phyloP scores from a whole-genome alignment of 2,888 invertebrate genomes.

The Octonoba sinensis region DNA sequence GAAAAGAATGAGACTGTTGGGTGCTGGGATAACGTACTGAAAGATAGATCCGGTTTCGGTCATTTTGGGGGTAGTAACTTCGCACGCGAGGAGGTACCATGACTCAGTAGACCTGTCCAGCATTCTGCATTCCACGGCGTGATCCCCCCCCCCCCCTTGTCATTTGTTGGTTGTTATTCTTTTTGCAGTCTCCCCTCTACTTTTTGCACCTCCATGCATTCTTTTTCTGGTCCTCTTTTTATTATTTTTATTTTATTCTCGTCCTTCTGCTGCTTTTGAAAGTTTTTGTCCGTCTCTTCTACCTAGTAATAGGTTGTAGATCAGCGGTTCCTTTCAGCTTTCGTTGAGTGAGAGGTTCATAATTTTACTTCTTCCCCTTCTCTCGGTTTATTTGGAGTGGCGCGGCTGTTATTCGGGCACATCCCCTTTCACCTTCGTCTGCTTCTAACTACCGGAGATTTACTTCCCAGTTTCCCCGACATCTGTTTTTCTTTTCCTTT shows the following conservation, averaged over 20 bases:
- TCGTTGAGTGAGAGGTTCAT: conserved; percentile 4
- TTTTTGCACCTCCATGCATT: neutral
- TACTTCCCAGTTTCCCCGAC: neutral
- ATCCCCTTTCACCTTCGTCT: neutral
- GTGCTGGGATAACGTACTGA: conserved; percentile 42
- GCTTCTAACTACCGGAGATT: neutral
- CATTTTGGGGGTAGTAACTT: conserved; percentile 7
- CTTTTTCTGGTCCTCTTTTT: neutral
- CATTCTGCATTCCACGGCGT: conserved; percentile 21
- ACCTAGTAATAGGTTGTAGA: conserved; percentile 17
- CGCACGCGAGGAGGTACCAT: conserved; percentile 29
- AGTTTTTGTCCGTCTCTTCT: conserved; percentile 9
- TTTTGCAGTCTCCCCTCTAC: neutral
- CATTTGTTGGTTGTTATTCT: conserved; percentile 27
- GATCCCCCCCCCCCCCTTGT: neutral
- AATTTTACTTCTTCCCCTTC: conserved; percentile 5
- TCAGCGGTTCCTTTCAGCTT: conserved; percentile 27
- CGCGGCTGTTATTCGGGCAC: too few species aligned
- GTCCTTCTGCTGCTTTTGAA: neutral
- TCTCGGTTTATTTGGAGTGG: neutral
- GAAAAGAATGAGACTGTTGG: conserved; percentile 50
- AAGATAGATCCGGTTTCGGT: conserved; percentile 55
- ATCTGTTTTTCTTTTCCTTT: neutral
- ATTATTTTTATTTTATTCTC: neutral
- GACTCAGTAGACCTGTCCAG: conserved; percentile 40